Base-by-base conservation (phyloP, 2,797 vertebrate species). In the Crax fasciolata region DNA sequence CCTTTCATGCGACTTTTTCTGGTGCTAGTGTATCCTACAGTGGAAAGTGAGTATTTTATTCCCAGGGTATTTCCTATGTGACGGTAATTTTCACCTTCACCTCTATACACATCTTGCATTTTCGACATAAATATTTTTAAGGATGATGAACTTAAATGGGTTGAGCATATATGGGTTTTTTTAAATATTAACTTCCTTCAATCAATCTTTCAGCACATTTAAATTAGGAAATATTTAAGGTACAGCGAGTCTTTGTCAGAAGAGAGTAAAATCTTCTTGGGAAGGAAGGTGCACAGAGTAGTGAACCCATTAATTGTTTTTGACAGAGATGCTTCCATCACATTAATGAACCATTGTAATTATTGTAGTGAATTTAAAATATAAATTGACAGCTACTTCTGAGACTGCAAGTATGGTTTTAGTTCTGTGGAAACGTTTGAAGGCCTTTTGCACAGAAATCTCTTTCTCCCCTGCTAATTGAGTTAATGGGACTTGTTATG, bases 101-200 rank as follows among this genome's bases (percentile, higher is more conserved):
- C 11, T 90, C 71, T 1, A 3, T 2, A 6, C 4, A 2, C 10
- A 9, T 62, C 28, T 91, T 84, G 23, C n/a, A 28, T 68, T 57
- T 93, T 89, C 21, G 39, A 21, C 20, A 1, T 43, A 38, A 81
- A 13, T 87, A 9, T 75, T 84, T 52, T 87, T 48, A 85, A 83
- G 32, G 54, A 57, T 80, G 11, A 49, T 70, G 13, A 82, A 61
- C 32, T 55, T 79, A 43, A 3, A 30, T 3, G 0, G 10, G 82
- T 84, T 94, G 55, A 82, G 51, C 48, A 41, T 16, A 6, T 70
- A 17, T 62, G 67, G 35, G 6, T 70, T 87, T 84, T 25, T 62
- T 89, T 87, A 58, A 92, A 55, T 75, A 66, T 28, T 78, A 20
- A n/a, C 87, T 91, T 84, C 35, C n/a, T 83, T 80, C 67, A 54